Conservation (phyloP, 2,113 vertebrate species). For the Paratilapia polleni region DNA sequence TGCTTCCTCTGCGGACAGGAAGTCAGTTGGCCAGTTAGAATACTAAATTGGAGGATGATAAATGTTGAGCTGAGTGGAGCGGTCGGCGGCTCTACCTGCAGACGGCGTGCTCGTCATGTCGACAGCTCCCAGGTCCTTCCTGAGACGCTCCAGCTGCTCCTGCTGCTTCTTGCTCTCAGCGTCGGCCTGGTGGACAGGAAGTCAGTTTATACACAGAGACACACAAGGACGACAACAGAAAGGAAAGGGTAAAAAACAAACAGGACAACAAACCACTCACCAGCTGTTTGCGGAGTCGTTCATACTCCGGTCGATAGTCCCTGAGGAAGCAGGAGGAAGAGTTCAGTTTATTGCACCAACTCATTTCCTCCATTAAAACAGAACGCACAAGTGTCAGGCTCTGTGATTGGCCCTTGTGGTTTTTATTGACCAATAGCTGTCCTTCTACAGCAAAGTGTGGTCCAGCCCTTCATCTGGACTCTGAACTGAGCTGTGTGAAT, state of each 20-base stretch:
- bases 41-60: neutral
- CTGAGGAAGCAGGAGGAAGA: conserved; percentile 69
- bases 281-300: conserved; percentile 86
- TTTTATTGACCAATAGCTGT: too few relatives aligned
- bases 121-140: conserved; percentile 88
- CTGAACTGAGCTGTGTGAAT: too few relatives aligned
- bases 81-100: conserved; percentile 70
- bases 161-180: conserved; percentile 85
- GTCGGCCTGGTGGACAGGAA: conserved; percentile 73
- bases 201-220: accelerated
- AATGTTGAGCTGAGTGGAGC: neutral
- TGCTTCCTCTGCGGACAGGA: conserved; percentile 51
- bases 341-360: neutral
- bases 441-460: too few relatives aligned
- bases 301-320: conserved; percentile 95
- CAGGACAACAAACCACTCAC: conserved; percentile 77
- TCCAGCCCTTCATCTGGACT: too few relatives aligned
- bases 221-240: accelerated
- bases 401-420: neutral
- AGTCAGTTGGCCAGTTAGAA: neutral
- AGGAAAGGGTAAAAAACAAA: neutral
- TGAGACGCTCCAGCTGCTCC: conserved; percentile 88
- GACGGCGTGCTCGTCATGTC: conserved; percentile 76
- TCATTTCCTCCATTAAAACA: neutral
- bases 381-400: neutral